Conservation (phyloP, 2,797 vertebrate genomes). For the Coranthus polyacanthus region DNA sequence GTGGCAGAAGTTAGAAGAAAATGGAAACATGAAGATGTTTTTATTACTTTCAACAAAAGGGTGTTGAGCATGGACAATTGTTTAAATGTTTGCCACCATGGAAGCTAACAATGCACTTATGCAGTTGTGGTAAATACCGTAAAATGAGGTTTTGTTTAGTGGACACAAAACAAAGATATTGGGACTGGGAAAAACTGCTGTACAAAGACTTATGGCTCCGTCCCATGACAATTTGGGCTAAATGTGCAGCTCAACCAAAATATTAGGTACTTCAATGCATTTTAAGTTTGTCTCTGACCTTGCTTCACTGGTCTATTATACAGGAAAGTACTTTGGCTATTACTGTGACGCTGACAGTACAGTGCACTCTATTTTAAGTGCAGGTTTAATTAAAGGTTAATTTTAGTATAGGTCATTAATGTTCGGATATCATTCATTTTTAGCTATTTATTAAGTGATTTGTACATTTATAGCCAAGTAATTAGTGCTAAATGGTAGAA, state of each 20-base stretch:
- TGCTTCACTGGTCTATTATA: slow-evolving; percentile 21
- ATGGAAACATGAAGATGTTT: slow-evolving; percentile 25
- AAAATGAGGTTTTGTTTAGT: no score
- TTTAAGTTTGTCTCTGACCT: slow-evolving; percentile 21
- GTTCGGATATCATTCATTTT: slow-evolving; percentile 46
- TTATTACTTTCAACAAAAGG: no score
- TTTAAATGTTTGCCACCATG: slow-evolving; percentile 23
- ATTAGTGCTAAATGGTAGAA: slow-evolving; percentile 29
- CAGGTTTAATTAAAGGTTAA: slow-evolving; percentile 78
- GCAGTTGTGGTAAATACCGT: no score
- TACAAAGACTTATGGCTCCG: no score
- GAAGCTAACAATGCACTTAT: neutral
- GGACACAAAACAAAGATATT: no score
- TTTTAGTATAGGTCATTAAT: slow-evolving; percentile 74
- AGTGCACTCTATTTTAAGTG: slow-evolving; percentile 71
- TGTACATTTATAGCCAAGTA: slow-evolving; percentile 42
- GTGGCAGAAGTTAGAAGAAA: slow-evolving; percentile 35
- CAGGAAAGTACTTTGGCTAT: slow-evolving; percentile 19
- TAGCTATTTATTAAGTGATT: slow-evolving; percentile 35
- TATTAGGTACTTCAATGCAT: slow-evolving; percentile 6
- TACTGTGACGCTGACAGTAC: slow-evolving; percentile 38
- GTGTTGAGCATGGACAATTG: no score
- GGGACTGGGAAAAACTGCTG: no score
- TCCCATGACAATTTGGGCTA: no score
- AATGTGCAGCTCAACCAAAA: slow-evolving; percentile 4